phyloP scores from a whole-genome alignment of 2,113 vertebrate species.

The Numida meleagris region DNA sequence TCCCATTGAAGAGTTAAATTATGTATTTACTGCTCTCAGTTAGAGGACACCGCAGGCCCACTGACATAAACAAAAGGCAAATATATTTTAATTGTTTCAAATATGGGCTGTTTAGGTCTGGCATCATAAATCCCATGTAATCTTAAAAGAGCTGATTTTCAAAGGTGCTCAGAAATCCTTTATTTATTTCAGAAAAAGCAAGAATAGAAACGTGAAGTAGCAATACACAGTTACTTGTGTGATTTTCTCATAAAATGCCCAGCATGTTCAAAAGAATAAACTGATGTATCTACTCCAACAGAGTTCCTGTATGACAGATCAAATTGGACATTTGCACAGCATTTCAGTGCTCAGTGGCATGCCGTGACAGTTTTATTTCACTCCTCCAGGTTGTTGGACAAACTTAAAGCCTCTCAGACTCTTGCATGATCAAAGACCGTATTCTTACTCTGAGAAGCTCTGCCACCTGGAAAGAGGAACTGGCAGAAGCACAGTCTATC shows the following conservation, averaged over 20 bases:
- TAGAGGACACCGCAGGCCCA: not conserved
- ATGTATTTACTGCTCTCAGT: not conserved
- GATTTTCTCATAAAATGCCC: constrained; percentile 29
- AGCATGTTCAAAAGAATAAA: not conserved
- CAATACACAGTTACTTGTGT: not conserved
- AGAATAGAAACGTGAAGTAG: not conserved
- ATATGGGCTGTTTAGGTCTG: not conserved
- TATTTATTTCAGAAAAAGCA: not conserved
- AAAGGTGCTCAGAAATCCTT: not conserved
- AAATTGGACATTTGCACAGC: not conserved
- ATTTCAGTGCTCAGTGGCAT: not conserved
- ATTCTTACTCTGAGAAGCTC: not conserved
- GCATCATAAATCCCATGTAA: not conserved
- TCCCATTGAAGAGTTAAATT: not conserved
- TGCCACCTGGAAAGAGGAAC: not conserved
- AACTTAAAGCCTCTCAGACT: not conserved
- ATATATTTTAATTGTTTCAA: not conserved
- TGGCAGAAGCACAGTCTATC: not conserved
- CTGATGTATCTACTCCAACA: not conserved
- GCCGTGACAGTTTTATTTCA: not conserved
- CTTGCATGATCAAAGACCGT: not conserved
- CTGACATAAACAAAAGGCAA: not conserved
- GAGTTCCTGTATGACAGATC: not conserved
- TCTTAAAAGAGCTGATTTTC: not conserved
- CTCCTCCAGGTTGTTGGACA: not conserved